Base-by-base conservation (phyloP, 1,140 invertebrate genomes). In the Aphidius gifuensis region DNA sequence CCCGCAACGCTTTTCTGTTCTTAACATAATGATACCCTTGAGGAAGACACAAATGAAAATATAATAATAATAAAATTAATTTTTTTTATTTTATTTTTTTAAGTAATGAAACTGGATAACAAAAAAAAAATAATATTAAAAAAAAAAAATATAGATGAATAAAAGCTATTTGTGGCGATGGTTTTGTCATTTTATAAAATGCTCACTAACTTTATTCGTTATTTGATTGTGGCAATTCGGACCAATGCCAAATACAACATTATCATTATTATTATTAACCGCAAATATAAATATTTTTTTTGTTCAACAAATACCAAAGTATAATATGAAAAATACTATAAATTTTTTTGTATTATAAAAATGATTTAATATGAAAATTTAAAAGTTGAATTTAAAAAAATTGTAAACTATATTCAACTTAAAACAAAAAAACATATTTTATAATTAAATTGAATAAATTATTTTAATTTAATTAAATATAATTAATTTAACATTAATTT, bases 151-250 rank as follows among this genome's bases (percentile, higher is more conserved):
- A 32, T 32, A 1, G 23, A 32, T 32, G 63, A 68, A 68, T 72
- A 71, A 72, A 66, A 58, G 65, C 64, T 74, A 74, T 72, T 74
- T 74, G 71, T 72, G 63, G 64, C 66, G 23, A 60, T 42, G 45
- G 23, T 21, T 53, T 54, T 16, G 42, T 54, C 21, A 32, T 32
- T 56, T 21, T 16, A 32, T 42, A n/a, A 47, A 32, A 32, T 32
- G 23, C 16, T 16, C 46, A 47, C 5, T n/a, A 16, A 47, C 53
- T 44, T 47, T 48, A 49, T 23, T 62, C 46, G 32, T 47, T 46
- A 42, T 16, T 60, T 7, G 8, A 21, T 11, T 60, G n/a, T 46
- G 47, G 43, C 59, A 42, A 60, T 62, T 56, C 44, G 60, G 60
- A 56, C 21, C 51, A 6, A 38, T 62, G 60, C 60, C 60, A 62